Conservation (phyloP, 2,113 vertebrate genomes). For the Geococcyx californianus region DNA sequence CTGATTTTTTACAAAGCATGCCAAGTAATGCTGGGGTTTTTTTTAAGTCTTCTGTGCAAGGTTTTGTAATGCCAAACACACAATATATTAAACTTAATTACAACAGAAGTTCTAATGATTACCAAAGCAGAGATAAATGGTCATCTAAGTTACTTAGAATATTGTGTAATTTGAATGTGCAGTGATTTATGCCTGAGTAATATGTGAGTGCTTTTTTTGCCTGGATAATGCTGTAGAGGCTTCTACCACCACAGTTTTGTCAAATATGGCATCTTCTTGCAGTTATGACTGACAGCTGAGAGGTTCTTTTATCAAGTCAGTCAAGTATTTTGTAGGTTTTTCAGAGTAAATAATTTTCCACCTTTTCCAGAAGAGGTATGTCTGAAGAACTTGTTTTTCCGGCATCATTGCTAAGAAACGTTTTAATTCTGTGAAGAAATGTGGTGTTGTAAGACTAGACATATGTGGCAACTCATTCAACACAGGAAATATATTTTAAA, state of each 20-base stretch:
- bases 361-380: neutral
- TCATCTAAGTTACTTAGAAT: neutral
- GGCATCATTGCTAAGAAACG: neutral
- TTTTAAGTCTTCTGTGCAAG: neutral
- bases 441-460: neutral
- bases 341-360: neutral
- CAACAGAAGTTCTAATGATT: neutral
- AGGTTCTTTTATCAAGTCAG: neutral
- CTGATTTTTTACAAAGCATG: neutral
- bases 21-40: neutral
- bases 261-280: neutral
- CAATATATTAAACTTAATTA: neutral
- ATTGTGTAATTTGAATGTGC: neutral
- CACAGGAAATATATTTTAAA: slow-evolving; percentile 20
- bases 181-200: neutral
- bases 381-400: neutral
- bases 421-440: neutral
- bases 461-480: neutral
- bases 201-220: neutral
- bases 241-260: neutral
- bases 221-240: neutral
- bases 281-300: neutral
- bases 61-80: neutral
- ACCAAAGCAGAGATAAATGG: neutral
- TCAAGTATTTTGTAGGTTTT: neutral